phyloP scores from a whole-genome alignment of 2,113 vertebrate species.

The Antigone vipio region DNA sequence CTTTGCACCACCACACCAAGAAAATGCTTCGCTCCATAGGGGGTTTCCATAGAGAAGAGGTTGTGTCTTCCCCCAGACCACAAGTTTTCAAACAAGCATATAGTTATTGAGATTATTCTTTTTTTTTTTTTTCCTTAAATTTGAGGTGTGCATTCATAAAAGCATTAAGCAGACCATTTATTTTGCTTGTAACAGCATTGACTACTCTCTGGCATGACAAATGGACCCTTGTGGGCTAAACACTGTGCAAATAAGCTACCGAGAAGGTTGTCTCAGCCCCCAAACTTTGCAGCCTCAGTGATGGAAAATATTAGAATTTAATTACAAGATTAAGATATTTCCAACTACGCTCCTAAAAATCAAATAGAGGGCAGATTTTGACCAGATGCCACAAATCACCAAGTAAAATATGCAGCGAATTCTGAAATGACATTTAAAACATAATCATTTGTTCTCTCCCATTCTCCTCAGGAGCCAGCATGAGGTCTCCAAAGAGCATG shows the following conservation, averaged over 20 bases:
- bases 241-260: background rate
- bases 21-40: background rate
- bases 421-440: conserved; percentile 38
- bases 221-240: background rate
- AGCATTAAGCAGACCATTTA: background rate
- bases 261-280: background rate
- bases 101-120: background rate
- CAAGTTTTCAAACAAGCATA: background rate
- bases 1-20: background rate
- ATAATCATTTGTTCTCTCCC: conserved; percentile 21
- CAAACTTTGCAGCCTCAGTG: background rate
- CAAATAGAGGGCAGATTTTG: background rate
- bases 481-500: conserved; percentile 4
- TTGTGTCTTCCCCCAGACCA: background rate
- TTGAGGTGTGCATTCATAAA: background rate
- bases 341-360: background rate
- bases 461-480: background rate
- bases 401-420: background rate
- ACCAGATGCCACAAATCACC: conserved; percentile 23
- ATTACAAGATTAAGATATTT: conserved; percentile 44
- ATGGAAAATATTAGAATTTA: background rate
- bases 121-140: background rate
- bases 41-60: background rate
- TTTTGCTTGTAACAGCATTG: background rate
- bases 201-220: conserved; percentile 5